phyloP scores from a whole-genome alignment of 2,797 vertebrate genomes.

The Myripristis jacobus region DNA sequence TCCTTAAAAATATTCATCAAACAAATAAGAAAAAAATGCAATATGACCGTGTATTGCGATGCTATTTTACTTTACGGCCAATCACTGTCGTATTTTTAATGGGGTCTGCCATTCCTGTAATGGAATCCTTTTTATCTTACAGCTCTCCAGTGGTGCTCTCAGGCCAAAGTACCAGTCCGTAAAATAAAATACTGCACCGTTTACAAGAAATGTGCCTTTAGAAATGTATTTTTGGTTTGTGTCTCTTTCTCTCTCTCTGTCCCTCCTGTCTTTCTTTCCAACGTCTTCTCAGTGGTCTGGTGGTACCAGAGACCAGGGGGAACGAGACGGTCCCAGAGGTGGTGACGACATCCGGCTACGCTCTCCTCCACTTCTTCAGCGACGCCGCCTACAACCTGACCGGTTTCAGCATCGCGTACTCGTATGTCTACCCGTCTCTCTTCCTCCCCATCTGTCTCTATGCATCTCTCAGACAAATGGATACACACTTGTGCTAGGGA shows the following conservation, averaged over 20 bases:
- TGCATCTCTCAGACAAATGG: slow-evolving; percentile 79
- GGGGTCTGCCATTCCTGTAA: not conserved
- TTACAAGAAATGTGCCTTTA: slow-evolving; percentile 17
- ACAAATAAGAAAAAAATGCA: slow-evolving; percentile 6
- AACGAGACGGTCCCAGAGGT: slow-evolving; percentile 99
- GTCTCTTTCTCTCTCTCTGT: not conserved
- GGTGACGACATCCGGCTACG: slow-evolving; percentile 96
- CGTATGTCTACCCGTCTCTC: slow-evolving; percentile 85
- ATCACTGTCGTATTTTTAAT: slow-evolving; percentile 35
- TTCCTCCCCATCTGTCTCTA: not conserved
- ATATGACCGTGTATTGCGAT: not conserved
- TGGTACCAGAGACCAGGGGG: slow-evolving; percentile 92
- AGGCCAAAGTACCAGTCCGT: slow-evolving; percentile 6
- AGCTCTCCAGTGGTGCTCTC: slow-evolving; percentile 18
- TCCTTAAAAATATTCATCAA: slow-evolving; percentile 19
- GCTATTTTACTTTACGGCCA: slow-evolving; percentile 35
- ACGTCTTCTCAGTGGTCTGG: slow-evolving; percentile 87
- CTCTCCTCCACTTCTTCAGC: slow-evolving; percentile 98
- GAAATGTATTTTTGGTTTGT: not conserved
- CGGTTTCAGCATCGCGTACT: slow-evolving; percentile 98
- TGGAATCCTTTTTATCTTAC: slow-evolving; percentile 25
- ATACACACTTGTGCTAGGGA: no score
- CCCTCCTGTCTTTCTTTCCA: not conserved
- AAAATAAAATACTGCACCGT: slow-evolving; percentile 5
- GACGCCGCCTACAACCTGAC: slow-evolving; percentile 98